Conservation (phyloP, 2,888 invertebrate species). For the Phyllotreta striolata region DNA sequence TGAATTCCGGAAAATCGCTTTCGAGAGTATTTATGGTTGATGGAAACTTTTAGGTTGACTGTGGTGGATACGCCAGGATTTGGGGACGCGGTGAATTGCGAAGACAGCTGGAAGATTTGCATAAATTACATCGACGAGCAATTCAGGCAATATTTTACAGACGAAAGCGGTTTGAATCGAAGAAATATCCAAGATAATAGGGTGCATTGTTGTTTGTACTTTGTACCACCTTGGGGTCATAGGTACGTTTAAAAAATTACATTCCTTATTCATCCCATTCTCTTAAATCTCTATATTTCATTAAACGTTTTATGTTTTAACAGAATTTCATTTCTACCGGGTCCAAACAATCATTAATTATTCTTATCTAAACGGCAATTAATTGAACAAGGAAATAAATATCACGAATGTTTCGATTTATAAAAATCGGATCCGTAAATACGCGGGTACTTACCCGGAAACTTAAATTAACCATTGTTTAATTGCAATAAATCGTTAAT, state of each 20-base stretch:
- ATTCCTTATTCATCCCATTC: too few species aligned
- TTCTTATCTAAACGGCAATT: too few species aligned
- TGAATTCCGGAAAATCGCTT: neutral
- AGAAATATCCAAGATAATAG: constrained; percentile 95
- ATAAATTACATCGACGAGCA: constrained; percentile 94
- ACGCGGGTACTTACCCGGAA: too few species aligned
- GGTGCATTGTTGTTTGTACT: constrained; percentile 95
- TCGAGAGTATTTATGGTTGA: neutral
- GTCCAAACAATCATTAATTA: too few species aligned
- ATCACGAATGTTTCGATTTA: neutral
- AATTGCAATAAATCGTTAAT: too few species aligned
- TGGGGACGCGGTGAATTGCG: constrained; percentile 92
- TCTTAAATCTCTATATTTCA: too few species aligned
- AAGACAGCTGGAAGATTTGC: constrained; percentile 92
- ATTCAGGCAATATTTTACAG: constrained; percentile 82
- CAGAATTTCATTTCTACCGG: too few species aligned
- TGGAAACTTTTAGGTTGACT: constrained; percentile 69
- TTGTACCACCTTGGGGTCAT: constrained; percentile 94
- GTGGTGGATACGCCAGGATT: constrained; percentile 97
- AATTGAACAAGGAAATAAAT: neutral
- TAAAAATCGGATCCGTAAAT: neutral
- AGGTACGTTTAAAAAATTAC: constrained; percentile 68
- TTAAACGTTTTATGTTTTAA: too few species aligned
- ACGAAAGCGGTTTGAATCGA: constrained; percentile 94
- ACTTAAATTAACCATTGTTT: too few species aligned